Base-by-base conservation (phyloP, 2,888 invertebrate genomes). In the Augochlorella aurata region DNA sequence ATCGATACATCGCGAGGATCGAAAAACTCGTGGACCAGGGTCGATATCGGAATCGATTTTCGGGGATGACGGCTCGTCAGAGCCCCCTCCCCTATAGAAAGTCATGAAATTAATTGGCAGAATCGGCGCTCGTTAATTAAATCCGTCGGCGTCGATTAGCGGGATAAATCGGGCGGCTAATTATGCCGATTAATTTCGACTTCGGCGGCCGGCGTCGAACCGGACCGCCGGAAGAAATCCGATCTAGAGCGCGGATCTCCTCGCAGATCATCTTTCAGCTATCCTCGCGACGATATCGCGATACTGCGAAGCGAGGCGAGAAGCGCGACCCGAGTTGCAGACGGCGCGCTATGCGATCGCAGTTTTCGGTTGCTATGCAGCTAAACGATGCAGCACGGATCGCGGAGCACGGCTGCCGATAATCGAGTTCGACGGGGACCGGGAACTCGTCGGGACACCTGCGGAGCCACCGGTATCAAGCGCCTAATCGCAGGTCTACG, bases 151-250 rank as follows among this genome's bases (percentile, higher is more conserved):
- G 79, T 79, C 72, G 74, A 79, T 84, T 71, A 71, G n/a, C 49
- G 38, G n/a, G 63, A 83, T 63, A 74, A 79, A 79, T 83, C 70
- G 63, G 47, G 63, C 44, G 24, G 21, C 38, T 52, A 77, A 74
- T 79, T 74, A 65, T 67, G 45, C 45, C 50, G 79, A 79, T 79
- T 71, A 83, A 83, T 83, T 50, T 79, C 67, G 38, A 63, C 49
- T 67, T 63, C 38, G 49, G 29, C 8, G 38, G 29, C 14, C 12
- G 52, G 63, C 18, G 18, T 69, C 12, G 49, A 50, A 24, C 3
- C 12, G 16, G 44, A 29, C 29, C 24, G 58, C 2, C 29, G 12
- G 1, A 44, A 54, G 54, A 7, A 68, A 50, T 24, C 49, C 24
- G 24, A 66, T 47, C 24, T 7, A 1, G 5, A 45, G n/a, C n/a